Conservation (phyloP, 2,888 invertebrate species). For the Nemotelus nigrinus region DNA sequence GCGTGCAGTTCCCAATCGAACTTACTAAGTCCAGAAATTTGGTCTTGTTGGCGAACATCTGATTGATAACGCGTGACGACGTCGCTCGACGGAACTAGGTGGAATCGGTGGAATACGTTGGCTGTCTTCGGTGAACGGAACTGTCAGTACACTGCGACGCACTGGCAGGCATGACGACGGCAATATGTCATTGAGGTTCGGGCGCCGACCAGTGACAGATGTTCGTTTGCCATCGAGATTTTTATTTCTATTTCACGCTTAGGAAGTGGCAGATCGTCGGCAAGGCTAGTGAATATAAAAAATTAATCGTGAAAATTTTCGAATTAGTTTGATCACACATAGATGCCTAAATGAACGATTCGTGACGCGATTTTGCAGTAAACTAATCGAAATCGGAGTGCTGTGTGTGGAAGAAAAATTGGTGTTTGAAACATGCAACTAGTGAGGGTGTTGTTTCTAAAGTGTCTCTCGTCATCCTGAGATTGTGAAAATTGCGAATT, state of each 20-base stretch:
- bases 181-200: slow-evolving; percentile 29
- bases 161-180: not conserved
- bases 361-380: not conserved
- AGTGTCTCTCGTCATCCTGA: slow-evolving; percentile 22
- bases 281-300: slow-evolving; percentile 8
- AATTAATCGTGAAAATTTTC: slow-evolving; percentile 17
- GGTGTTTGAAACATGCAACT: slow-evolving; percentile 41
- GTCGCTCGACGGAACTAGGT: not conserved
- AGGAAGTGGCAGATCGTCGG: slow-evolving; percentile 20
- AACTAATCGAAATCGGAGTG: not conserved
- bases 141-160: slow-evolving; percentile 6
- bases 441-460: slow-evolving; percentile 18
- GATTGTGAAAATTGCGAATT: not conserved
- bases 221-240: slow-evolving; percentile 3
- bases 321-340: not conserved
- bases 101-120: not conserved
- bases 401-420: not conserved
- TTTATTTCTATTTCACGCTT: not conserved
- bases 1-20: not conserved
- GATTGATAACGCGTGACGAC: slow-evolving; percentile 7
- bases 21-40: not conserved
- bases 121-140: not conserved
- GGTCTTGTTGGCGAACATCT: slow-evolving; percentile 1
- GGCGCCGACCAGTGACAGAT: slow-evolving; percentile 22
- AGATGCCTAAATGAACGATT: not conserved